Evolutionary conservation across 2,888 invertebrate genomes (phyloP).

Genomic region (Cantharis flavilabris): DNA sequence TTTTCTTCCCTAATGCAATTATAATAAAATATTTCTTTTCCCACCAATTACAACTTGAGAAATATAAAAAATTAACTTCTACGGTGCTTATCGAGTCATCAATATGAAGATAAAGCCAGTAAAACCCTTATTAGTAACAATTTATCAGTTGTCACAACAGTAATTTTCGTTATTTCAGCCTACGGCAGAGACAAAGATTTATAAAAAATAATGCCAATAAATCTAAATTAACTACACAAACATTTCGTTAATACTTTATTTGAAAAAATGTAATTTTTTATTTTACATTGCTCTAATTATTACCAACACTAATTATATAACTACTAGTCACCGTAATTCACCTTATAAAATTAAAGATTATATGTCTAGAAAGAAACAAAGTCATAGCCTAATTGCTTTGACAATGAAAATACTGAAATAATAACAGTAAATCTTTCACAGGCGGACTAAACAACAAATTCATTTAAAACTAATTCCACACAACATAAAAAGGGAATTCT

Average conservation of each 20-base stretch:
- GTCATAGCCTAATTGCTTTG: neutral
- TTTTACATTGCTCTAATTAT: neutral
- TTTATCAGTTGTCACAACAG: neutral
- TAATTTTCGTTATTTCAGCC: neutral
- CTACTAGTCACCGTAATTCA: neutral
- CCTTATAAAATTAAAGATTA: neutral
- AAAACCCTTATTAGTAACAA: neutral
- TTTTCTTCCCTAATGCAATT: neutral
- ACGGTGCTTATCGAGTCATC: neutral
- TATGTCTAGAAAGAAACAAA: neutral
- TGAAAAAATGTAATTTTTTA: neutral
- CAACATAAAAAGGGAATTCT: neutral
- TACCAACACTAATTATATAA: neutral
- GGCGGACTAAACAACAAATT: neutral
- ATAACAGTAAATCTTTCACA: neutral
- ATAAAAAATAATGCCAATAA: neutral
- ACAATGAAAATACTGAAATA: neutral
- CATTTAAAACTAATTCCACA: neutral
- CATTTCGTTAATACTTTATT: neutral
- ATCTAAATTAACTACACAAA: neutral
- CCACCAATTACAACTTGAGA: neutral
- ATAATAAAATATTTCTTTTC: neutral
- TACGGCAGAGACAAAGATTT: neutral
- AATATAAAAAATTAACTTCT: neutral
- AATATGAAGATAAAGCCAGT: neutral